These are phyloP conservation scores for Cochlearius cochlearius DNA, from an alignment of 2,113 vertebrate species.

Conservation along the genomic window DNA sequence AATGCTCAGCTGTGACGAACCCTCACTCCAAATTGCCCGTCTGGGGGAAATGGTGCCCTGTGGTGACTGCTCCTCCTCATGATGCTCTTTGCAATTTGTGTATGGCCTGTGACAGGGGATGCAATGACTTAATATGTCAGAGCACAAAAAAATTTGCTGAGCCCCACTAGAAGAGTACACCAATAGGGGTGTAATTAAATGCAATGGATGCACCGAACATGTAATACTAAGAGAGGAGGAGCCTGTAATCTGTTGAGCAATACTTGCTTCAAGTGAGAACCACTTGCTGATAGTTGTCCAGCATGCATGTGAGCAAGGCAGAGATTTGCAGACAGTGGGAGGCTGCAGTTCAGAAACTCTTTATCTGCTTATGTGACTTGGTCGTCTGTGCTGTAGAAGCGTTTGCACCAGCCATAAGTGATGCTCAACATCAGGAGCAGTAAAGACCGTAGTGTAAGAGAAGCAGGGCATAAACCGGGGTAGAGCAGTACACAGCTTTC, in stretches of 20 bases:
- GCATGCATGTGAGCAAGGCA: background rate
- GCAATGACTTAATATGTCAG: background rate
- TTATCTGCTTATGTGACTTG: background rate
- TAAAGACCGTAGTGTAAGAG: rapidly evolving
- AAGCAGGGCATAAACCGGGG: background rate
- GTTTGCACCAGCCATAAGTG: background rate
- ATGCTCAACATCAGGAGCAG: background rate
- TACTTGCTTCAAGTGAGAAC: background rate
- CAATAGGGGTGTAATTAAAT: background rate
- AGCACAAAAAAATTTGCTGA: background rate
- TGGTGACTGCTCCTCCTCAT: background rate
- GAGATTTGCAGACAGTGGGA: background rate
- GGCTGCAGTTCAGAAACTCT: background rate
- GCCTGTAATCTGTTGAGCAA: background rate
- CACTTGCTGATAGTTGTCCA: background rate
- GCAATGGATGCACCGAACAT: too few relatives aligned
- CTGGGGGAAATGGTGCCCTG: rapidly evolving
- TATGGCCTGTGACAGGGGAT: background rate
- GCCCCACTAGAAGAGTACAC: too few relatives aligned
- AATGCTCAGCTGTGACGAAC: background rate
- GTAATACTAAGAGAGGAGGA: background rate
- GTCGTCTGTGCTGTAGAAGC: background rate
- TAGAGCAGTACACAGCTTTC: background rate
- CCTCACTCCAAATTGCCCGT: background rate
- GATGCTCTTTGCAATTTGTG: too few relatives aligned